Percentiles rank a stretch among this genome's conserved stretches.
Evolutionary conservation across 2,113 vertebrate species (phyloP).

Genomic region (Mixornis gularis): DNA sequence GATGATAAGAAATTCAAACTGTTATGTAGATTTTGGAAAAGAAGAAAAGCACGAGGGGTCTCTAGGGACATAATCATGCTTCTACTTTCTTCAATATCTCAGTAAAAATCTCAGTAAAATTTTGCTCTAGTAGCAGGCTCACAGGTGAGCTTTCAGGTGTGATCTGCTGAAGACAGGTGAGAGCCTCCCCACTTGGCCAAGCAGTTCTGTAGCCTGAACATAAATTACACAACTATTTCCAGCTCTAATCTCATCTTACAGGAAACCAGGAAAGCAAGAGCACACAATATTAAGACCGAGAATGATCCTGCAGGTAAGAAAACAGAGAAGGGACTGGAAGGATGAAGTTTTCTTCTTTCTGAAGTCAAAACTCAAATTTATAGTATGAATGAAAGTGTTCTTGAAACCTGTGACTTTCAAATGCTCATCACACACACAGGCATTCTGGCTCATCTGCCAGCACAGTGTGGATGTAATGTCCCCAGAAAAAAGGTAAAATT

Average conservation of each 20-base stretch:
- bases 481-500: not conserved
- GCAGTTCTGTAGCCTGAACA: not conserved
- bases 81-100: not conserved
- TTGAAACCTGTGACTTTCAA: not conserved
- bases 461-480: accelerated
- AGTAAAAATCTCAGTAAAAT: not conserved
- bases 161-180: not conserved
- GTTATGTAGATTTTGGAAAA: not conserved
- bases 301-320: not conserved
- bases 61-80: not conserved
- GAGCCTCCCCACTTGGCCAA: not conserved
- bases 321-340: not conserved
- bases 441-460: not conserved
- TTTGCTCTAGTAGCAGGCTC: not conserved
- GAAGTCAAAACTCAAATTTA: not conserved
- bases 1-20: not conserved
- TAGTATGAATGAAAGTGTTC: not conserved
- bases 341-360: not conserved
- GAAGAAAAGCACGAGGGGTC: not conserved
- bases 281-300: not conserved
- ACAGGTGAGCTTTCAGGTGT: not conserved
- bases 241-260: not conserved
- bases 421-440: not conserved
- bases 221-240: not conserved
- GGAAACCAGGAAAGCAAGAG: not conserved